Conservation (phyloP, 2,888 invertebrate species). For the Lypha dubia region DNA sequence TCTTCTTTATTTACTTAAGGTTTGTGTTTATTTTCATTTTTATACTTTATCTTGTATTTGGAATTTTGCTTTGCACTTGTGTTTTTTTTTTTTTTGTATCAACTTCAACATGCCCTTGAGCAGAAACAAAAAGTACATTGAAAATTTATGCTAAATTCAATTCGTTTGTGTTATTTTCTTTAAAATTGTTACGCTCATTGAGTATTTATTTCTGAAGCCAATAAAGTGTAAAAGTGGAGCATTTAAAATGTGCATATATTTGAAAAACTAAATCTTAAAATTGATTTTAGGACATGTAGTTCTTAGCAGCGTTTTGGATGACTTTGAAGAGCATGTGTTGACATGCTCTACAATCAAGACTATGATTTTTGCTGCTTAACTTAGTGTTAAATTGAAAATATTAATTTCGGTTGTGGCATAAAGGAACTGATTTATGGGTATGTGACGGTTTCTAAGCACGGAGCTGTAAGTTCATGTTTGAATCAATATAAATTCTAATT, state of each 20-base stretch:
- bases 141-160: slow-evolving; percentile 45
- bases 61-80: not conserved
- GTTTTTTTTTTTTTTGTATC: not conserved
- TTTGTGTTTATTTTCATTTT: not conserved
- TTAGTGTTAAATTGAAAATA: too few relatives aligned
- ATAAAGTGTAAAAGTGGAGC: slow-evolving; percentile 29
- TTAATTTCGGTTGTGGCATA: too few relatives aligned
- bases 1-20: not conserved
- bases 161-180: slow-evolving; percentile 21
- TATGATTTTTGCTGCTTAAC: too few relatives aligned
- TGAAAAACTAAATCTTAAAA: not conserved
- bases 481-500: too few relatives aligned
- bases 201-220: slow-evolving; percentile 23
- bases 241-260: not conserved
- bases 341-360: too few relatives aligned
- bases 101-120: not conserved
- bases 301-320: too few relatives aligned
- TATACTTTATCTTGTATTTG: not conserved
- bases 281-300: too few relatives aligned
- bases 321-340: too few relatives aligned
- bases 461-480: too few relatives aligned
- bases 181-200: slow-evolving; percentile 26
- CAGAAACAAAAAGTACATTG: not conserved
- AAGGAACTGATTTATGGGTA: too few relatives aligned
- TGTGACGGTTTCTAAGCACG: too few relatives aligned